Percentiles rank a stretch among this genome's conserved stretches.
These are phyloP conservation scores for Syngnathus floridae DNA, from an alignment of 2,113 vertebrate species.

Conservation along the genomic window DNA sequence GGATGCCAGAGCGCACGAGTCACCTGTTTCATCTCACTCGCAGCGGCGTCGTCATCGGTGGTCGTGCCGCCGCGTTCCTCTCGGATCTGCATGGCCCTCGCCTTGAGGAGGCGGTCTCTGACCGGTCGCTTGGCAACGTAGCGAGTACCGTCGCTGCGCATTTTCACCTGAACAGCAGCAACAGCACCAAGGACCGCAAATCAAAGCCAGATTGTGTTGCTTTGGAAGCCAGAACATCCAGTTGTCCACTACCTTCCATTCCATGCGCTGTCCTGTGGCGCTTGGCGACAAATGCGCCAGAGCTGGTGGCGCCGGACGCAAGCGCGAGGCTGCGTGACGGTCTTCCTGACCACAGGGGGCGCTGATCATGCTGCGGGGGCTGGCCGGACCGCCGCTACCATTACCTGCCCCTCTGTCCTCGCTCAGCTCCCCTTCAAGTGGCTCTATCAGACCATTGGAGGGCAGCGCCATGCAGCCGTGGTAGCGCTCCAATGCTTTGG, in stretches of 20 bases:
- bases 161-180: conserved; percentile 58
- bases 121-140: conserved; percentile 79
- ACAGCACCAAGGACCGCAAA: background rate
- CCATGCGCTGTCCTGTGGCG: conserved; percentile 67
- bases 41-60: conserved; percentile 75
- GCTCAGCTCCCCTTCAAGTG: conserved; percentile 25
- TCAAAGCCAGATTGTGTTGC: background rate
- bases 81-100: conserved; percentile 79
- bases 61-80: conserved; percentile 85
- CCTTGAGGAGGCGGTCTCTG: conserved; percentile 79
- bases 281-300: conserved; percentile 34
- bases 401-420: conserved; percentile 33
- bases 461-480: conserved; percentile 73
- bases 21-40: conserved; percentile 76
- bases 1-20: too few species aligned
- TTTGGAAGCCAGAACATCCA: background rate
- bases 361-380: conserved; percentile 59
- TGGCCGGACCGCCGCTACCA: conserved; percentile 40
- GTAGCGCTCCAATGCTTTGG: conserved; percentile 61
- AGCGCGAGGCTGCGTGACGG: conserved; percentile 15
- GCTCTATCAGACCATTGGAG: conserved; percentile 43
- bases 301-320: conserved; percentile 48
- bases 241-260: conserved; percentile 68
- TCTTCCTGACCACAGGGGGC: conserved; percentile 49
- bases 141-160: conserved; percentile 73